Evolutionary conservation across 2,888 invertebrate genomes (phyloP), one percentile per base, ranked within the genome.

Genomic region (Psylliodes chrysocephalus): DNA sequence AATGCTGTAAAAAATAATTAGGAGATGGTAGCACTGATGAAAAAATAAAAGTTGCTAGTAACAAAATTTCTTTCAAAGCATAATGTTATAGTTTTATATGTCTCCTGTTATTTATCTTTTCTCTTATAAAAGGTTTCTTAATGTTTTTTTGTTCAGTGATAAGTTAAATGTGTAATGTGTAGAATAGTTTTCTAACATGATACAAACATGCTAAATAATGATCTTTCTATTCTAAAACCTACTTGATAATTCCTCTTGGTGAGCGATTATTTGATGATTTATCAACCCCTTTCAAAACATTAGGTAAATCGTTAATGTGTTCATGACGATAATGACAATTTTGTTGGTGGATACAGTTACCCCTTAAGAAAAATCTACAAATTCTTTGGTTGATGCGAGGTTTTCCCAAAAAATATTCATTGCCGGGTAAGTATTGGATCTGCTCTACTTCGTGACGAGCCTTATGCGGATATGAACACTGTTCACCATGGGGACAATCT

Each of bases 321-420:
- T 74, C 77, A 59, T 76, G 76, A 47, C 71, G 70, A 68, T 73
- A 77, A 44, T 71, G 72, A 60, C 77, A 77, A 62, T 72, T 73
- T 30, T 74, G 72, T 57, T 72, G 71, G 52, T 75, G 75, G 19
- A 72, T 71, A 51, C 77, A 77, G 52, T 71, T 71, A 18, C 77
- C 77, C 49, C 73, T 62, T 25, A 67, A 60, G 63, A 68, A 75
- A 64, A 71, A 77, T 52, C 75, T 73, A 55, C 77, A 77, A 17
- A 71, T 60, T 60, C 69, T 73, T 65, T 68, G 67, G 52, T 66
- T 68, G 51, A 60, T 57, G 10, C 67, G 55, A 38, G 63, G 30
- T 44, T 68, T 68, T 2, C 73, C 73, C 56, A 73, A 59, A 55
- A 72, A 66, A 66, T 67, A 73, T 52, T 73, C 72, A 22, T 66